Conservation (phyloP, 2,888 invertebrate species). For the Acleris holmiana region DNA sequence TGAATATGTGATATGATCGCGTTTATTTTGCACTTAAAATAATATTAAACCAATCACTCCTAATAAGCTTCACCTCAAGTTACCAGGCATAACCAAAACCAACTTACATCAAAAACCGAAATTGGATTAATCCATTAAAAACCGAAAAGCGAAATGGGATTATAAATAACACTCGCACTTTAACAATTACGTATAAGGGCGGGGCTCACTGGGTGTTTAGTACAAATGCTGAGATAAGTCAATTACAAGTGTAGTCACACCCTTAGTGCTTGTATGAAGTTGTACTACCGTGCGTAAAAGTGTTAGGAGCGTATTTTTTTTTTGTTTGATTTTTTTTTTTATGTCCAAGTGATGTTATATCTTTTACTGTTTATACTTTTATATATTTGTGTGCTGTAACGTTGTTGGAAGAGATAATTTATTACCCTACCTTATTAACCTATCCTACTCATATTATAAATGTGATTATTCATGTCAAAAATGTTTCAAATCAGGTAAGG, state of each 20-base stretch:
- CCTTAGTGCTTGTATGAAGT: slow-evolving; percentile 54
- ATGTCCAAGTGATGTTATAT: too few relatives aligned
- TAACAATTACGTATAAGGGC: slow-evolving; percentile 63
- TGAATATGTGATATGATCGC: too few relatives aligned
- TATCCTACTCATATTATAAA: too few relatives aligned
- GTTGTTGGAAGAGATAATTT: too few relatives aligned
- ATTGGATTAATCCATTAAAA: slow-evolving; percentile 36
- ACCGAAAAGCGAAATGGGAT: slow-evolving; percentile 48
- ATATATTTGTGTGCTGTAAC: too few relatives aligned
- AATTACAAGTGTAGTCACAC: slow-evolving; percentile 77
- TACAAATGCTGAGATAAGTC: slow-evolving; percentile 73
- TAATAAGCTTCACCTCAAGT: neutral
- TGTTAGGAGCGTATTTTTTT: slow-evolving; percentile 11
- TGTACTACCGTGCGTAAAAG: slow-evolving; percentile 51
- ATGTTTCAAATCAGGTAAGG: too few relatives aligned
- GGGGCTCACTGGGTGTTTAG: slow-evolving; percentile 51
- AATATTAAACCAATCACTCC: too few relatives aligned
- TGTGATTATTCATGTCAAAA: too few relatives aligned
- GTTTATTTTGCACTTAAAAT: too few relatives aligned
- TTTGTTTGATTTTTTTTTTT: too few relatives aligned
- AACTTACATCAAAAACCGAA: neutral
- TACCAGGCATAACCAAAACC: slow-evolving; percentile 1
- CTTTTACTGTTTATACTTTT: too few relatives aligned
- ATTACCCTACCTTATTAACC: too few relatives aligned
- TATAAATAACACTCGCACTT: slow-evolving; percentile 62